Evolutionary conservation across 2,888 invertebrate species (phyloP), one percentile per base, ranked within the genome.

Genomic region (Trachelus iudaicus): DNA sequence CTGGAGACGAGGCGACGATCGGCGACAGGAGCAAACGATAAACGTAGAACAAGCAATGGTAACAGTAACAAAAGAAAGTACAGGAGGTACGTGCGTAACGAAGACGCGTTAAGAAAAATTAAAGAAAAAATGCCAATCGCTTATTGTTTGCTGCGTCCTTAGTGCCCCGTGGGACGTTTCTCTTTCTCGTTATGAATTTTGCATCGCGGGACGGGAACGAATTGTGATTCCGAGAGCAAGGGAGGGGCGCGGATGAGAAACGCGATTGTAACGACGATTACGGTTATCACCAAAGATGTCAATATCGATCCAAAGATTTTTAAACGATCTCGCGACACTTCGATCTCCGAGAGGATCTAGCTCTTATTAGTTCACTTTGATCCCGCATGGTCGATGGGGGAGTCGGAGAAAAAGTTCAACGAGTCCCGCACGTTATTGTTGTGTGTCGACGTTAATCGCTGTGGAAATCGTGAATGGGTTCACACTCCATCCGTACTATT

Each of bases 101-200:
- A 69, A 76, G 74, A 15, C 23, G 56, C 23, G 56, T 56, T 35
- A 12, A 12, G 12, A 35, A 35, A 35, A 35, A 0, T 35, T 12
- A 34, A 34, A 12, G 12, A 40, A 40, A 40, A 83, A 86, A 85
- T 85, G 87, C 86, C 86, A 88, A 89, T 90, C 86, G 85, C 85
- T 88, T 89, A 89, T 90, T 89, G 89, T 89, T 82, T 89, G 87
- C 84, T 75, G 84, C 84, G 83, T 83, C 81, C 2, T 86, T 86
- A 86, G 83, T 81, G 73, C 80, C 84, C 81, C 79, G 73, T 82
- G 82, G 82, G 81, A 73, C n/a, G 15, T 35, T 34, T 75, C 35
- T 69, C 34, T 33, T n/a, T 33, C 23, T 76, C 35, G 40, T 69
- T n/a, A 69, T 75, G 30, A 40, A 80, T 83, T 80, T 82, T 79